A percentile compares a stretch with the other conserved stretches of the same genome.
These are phyloP conservation scores for Calosoma granatense DNA, from an alignment of 1,140 invertebrate genomes.

Conservation along the genomic window DNA sequence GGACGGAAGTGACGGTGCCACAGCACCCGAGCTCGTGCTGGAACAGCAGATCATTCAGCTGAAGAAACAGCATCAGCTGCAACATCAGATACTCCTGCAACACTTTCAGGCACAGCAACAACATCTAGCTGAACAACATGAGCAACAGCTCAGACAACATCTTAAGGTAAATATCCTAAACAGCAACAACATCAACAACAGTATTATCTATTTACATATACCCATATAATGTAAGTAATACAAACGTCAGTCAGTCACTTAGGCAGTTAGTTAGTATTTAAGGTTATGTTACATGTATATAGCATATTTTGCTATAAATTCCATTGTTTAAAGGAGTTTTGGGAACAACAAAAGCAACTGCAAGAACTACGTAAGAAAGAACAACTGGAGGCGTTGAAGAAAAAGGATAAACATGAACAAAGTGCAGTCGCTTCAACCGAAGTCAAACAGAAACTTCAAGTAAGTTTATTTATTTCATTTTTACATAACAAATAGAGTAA, in stretches of 20 bases:
- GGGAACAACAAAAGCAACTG: slow-evolving; percentile 51
- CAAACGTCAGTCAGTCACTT: too few relatives aligned
- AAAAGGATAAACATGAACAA: slow-evolving; percentile 88
- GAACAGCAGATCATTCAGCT: slow-evolving; percentile 40
- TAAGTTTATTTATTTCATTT: slow-evolving; percentile 34
- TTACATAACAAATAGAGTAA: slow-evolving; percentile 9
- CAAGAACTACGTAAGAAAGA: slow-evolving; percentile 66
- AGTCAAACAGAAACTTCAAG: slow-evolving; percentile 89
- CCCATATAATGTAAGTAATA: too few relatives aligned
- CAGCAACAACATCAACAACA: too few relatives aligned
- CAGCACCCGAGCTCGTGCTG: slow-evolving; percentile 30
- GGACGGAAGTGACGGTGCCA: slow-evolving; percentile 28
- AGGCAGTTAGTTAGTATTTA: too few relatives aligned
- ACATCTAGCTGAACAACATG: slow-evolving; percentile 59
- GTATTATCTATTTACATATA: too few relatives aligned
- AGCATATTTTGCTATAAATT: not conserved
- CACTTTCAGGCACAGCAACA: slow-evolving; percentile 61
- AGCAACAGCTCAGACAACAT: slow-evolving; percentile 58
- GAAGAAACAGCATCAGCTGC: slow-evolving; percentile 62
- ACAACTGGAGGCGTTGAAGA: slow-evolving; percentile 69
- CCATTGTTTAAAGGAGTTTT: slow-evolving; percentile 25
- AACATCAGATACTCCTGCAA: slow-evolving; percentile 57
- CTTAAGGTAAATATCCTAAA: slow-evolving; percentile 44
- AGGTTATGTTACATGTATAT: too few relatives aligned
- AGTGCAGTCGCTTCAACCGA: slow-evolving; percentile 91